These are phyloP conservation scores for Synanceia verrucosa DNA, from an alignment of 2,797 vertebrate species.

Conservation along the genomic window DNA sequence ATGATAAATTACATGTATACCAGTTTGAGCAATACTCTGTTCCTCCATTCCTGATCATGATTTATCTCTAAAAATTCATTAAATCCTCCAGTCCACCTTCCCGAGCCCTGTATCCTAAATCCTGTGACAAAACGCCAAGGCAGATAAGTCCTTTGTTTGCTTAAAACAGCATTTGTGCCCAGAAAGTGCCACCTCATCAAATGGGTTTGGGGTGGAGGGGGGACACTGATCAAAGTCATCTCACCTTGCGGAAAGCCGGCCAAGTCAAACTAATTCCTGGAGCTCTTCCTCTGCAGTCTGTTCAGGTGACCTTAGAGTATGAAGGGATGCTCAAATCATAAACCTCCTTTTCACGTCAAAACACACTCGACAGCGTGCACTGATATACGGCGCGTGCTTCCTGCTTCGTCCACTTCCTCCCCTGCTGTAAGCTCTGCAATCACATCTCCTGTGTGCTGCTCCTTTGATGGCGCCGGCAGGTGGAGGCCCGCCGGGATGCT, in stretches of 20 bases:
- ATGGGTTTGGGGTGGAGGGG: too few relatives aligned
- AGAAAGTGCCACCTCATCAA: slow-evolving; percentile 73
- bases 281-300: slow-evolving; percentile 51
- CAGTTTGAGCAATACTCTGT: neutral
- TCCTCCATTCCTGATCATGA: neutral
- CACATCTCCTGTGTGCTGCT: slow-evolving; percentile 61
- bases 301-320: slow-evolving; percentile 28
- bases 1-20: too few relatives aligned
- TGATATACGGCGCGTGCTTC: slow-evolving; percentile 40
- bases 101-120: slow-evolving; percentile 31
- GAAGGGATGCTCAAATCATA: slow-evolving; percentile 7
- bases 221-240: slow-evolving; percentile 71
- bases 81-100: slow-evolving; percentile 19
- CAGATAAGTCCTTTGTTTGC: slow-evolving; percentile 67
- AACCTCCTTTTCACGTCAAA: slow-evolving; percentile 11
- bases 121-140: slow-evolving; percentile 46
- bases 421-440: slow-evolving; percentile 61
- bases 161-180: slow-evolving; percentile 64
- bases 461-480: slow-evolving; percentile 67
- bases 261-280: slow-evolving; percentile 69
- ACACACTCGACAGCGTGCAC: slow-evolving; percentile 23
- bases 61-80: slow-evolving; percentile 25
- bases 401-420: slow-evolving; percentile 50
- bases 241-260: slow-evolving; percentile 60
- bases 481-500: slow-evolving; percentile 62